Evolutionary conservation across 2,113 vertebrate genomes (phyloP), one percentile per base, ranked within the genome.

Genomic region (Gnathochromis pfefferi): DNA sequence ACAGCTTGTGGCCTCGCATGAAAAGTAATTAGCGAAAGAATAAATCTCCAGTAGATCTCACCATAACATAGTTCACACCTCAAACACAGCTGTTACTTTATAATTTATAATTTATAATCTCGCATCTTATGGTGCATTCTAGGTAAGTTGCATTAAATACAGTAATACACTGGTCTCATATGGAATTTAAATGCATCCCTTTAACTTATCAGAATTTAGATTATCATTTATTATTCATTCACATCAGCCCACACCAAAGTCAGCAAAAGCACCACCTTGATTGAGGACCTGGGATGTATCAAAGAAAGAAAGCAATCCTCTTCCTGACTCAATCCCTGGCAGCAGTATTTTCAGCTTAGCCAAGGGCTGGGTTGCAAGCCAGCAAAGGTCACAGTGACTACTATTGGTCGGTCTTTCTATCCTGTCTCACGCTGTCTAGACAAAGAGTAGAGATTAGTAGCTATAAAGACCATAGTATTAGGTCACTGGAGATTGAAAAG

Each of bases 21-120:
- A 42, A 78, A 85, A 89, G 54, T 47, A 40, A 87, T 86, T 87
- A 89, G 51, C 60, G 38, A 86, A 84, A 80, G 79, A 81, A 87
- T 13, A 80, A 58, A 70, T 58, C 6, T 7, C 40, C 40, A 51
- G 65, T 40, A 75, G 63, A 83, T 85, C 55, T 57, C 17, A 33
- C 49, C 57, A 81, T 82, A 82, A 82, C 54, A 81, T 42, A 70
- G 73, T 73, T 85, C 45, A 54, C 19, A 53, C 81, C 28, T 68
- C 21, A 45, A 13, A 55, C 57, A 45, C 82, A 85, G 83, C 85
- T 75, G 86, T 49, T 90, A 63, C 89, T 89, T 84, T 81, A 86
- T 85, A 87, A 49, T 87, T 82, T 28, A n/a, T n/a, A n/a, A n/a
- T n/a, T n/a, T n/a, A n/a, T n/a, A 49, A 81, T 35, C 57, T 81